These are phyloP conservation scores for human (Homo sapiens) DNA, from an alignment of 2,113 vertebrate genomes.

Conservation along the genomic window DNA sequence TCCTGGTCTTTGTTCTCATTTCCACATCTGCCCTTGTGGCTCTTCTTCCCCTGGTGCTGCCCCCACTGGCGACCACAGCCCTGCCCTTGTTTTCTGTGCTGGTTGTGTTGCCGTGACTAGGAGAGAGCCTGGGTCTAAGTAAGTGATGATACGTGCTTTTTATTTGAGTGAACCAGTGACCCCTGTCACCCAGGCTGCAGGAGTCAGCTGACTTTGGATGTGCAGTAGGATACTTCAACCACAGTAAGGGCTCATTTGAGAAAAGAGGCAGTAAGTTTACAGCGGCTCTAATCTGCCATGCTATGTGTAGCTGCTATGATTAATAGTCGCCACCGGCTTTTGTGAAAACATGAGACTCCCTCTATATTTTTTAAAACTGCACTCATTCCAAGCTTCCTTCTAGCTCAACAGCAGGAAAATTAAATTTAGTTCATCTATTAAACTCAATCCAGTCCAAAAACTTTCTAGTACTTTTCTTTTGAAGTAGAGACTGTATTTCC, in stretches of 20 bases:
- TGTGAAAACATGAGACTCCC: too few species aligned
- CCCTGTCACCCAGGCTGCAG: accelerated
- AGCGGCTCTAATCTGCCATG: not conserved
- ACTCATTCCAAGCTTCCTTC: not conserved
- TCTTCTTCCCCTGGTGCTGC: not conserved
- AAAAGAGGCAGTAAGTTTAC: not conserved
- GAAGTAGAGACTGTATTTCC: not conserved
- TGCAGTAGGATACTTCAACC: accelerated
- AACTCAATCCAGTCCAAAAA: not conserved
- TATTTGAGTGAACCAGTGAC: too few species aligned
- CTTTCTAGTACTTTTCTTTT: not conserved
- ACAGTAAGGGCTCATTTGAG: accelerated
- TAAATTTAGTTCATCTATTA: not conserved
- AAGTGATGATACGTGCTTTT: accelerated
- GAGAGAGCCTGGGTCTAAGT: not conserved
- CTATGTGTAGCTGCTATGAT: not conserved
- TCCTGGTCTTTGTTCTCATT: not conserved
- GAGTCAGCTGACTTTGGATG: too few species aligned
- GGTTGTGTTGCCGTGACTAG: not conserved
- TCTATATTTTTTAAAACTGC: not conserved
- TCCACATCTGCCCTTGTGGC: not conserved
- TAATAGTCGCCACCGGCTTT: not conserved
- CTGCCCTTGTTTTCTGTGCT: too few species aligned
- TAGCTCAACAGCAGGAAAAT: not conserved
- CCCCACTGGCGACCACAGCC: not conserved